Conservation (phyloP, 2,113 vertebrate species). For the Gobiocypris rarus region DNA sequence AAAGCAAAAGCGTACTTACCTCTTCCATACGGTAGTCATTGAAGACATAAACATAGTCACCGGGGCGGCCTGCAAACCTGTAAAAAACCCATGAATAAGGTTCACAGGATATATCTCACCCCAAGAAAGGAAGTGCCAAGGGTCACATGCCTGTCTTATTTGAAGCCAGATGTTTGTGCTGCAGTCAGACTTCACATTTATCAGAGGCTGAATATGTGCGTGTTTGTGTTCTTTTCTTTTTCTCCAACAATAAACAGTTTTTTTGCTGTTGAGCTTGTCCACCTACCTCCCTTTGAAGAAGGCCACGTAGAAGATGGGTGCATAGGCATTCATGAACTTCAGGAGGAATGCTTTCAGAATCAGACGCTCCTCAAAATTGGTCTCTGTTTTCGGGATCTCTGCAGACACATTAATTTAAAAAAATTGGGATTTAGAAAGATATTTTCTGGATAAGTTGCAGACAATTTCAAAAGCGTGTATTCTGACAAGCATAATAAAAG, state of each 20-base stretch:
- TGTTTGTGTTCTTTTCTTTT: not conserved
- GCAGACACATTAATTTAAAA: constrained; percentile 42
- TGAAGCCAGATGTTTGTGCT: constrained; percentile 11
- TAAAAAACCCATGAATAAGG: not conserved
- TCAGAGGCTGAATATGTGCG: not conserved
- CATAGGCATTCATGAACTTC: constrained; percentile 97
- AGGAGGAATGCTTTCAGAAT: constrained; percentile 94
- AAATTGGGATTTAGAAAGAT: not conserved
- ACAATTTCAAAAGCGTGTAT: not conserved
- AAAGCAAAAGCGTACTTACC: constrained; percentile 69
- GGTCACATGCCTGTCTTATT: constrained; percentile 5
- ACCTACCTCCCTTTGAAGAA: constrained; percentile 97
- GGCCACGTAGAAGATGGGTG: constrained; percentile 97
- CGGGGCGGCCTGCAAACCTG: constrained; percentile 93
- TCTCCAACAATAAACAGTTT: not conserved
- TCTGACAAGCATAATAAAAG: not conserved
- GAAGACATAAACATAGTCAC: constrained; percentile 91
- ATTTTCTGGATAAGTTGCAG: not conserved
- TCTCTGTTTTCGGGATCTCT: constrained; percentile 97
- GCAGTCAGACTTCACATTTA: not conserved
- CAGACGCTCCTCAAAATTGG: constrained; percentile 89
- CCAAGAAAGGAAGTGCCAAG: not conserved
- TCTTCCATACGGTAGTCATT: constrained; percentile 93
- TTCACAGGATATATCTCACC: not conserved
- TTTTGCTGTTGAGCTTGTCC: not conserved